A percentile compares a stretch with the other conserved stretches of the same genome.
phyloP scores from a whole-genome alignment of 2,113 vertebrate species.

The Thalassarche chlororhynchos region DNA sequence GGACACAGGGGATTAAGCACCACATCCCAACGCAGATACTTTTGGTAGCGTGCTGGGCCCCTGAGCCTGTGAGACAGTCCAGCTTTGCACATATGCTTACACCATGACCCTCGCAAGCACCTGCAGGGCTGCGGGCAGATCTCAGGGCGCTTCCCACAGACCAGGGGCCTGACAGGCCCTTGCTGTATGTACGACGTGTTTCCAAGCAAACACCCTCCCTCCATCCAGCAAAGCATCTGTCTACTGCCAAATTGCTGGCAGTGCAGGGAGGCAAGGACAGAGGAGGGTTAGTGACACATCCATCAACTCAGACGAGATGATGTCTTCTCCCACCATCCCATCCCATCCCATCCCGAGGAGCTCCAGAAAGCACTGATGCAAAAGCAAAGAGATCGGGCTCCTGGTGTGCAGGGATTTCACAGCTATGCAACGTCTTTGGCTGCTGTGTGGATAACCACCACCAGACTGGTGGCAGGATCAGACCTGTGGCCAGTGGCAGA shows the following conservation, averaged over 20 bases:
- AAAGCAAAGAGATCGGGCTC: not conserved
- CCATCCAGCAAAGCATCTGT: not conserved
- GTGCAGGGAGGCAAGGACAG: not conserved
- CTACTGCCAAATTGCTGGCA: not conserved
- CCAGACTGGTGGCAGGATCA: not conserved
- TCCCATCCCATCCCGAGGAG: not conserved
- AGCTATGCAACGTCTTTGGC: not conserved
- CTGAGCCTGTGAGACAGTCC: not conserved
- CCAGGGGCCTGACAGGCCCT: not conserved
- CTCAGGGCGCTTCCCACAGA: fast-evolving
- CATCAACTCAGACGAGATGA: not conserved
- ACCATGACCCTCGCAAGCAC: not conserved
- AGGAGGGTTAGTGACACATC: not conserved
- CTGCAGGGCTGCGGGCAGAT: not conserved
- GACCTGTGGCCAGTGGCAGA: not conserved
- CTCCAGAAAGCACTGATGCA: not conserved
- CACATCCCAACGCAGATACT: not conserved
- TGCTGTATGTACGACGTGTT: fast-evolving
- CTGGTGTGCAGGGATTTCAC: not conserved
- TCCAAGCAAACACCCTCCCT: not conserved
- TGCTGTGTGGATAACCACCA: not conserved
- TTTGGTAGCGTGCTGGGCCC: not conserved
- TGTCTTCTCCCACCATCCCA: not conserved
- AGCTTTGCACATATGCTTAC: not conserved
- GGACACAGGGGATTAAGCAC: not conserved